phyloP scores from a whole-genome alignment of 2,113 vertebrate species.

The Podocnemis expansa region DNA sequence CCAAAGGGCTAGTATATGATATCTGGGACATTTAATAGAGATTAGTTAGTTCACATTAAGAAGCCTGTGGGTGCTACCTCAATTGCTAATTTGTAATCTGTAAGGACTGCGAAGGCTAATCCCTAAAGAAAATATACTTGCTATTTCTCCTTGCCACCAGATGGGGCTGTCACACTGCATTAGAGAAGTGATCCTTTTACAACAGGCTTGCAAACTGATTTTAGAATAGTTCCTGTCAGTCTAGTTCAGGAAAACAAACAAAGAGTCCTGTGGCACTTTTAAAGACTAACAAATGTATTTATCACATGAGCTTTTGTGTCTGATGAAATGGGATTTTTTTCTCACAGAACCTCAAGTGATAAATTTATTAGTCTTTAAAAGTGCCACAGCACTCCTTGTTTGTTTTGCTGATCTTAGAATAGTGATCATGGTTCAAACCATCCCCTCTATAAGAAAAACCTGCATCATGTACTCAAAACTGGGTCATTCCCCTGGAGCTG shows the following conservation, averaged over 20 bases:
- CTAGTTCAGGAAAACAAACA: no score
- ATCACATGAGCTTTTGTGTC: no score
- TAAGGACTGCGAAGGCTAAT: rapidly evolving
- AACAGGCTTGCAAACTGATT: not conserved
- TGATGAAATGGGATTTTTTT: no score
- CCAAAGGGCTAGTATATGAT: not conserved
- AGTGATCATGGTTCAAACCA: not conserved
- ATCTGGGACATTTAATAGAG: rapidly evolving
- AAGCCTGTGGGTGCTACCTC: not conserved
- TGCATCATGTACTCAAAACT: not conserved
- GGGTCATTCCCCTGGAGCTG: rapidly evolving
- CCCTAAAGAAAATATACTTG: rapidly evolving
- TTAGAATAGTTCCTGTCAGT: not conserved
- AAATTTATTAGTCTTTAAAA: no score
- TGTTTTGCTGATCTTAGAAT: not conserved
- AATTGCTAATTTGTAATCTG: not conserved
- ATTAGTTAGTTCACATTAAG: rapidly evolving
- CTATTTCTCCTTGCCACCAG: conserved; percentile 11
- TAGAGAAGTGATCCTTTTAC: rapidly evolving
- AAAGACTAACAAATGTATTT: no score
- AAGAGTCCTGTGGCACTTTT: no score
- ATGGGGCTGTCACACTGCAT: conserved; percentile 51
- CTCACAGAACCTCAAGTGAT: no score
- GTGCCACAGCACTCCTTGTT: no score
- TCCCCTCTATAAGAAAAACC: not conserved